Percentiles rank a stretch among this genome's conserved stretches.
phyloP scores from a whole-genome alignment of 2,797 vertebrate genomes.

The Melanotaenia trifasciata region DNA sequence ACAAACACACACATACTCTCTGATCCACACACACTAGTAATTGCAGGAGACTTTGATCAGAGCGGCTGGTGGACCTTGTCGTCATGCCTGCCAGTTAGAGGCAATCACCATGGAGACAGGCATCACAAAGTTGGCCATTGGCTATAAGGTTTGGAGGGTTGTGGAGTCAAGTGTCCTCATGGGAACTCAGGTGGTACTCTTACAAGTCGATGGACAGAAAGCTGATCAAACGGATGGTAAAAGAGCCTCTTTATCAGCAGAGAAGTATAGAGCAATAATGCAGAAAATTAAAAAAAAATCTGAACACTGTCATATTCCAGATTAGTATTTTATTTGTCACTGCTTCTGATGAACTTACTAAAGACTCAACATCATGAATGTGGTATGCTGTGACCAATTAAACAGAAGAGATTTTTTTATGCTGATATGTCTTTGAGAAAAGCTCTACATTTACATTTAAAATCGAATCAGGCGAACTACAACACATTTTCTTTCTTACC shows the following conservation, averaged over 20 bases:
- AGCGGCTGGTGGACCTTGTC: conserved; percentile 73
- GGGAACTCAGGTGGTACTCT: conserved; percentile 54
- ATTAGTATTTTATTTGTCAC: conserved; percentile 22
- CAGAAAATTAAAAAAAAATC: conserved; percentile 42
- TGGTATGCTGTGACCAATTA: not conserved
- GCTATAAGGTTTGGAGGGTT: conserved; percentile 39
- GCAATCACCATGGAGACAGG: conserved; percentile 70
- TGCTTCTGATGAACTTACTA: conserved; percentile 36
- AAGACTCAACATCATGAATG: conserved; percentile 9
- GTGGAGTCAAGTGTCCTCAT: conserved; percentile 37
- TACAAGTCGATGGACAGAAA: conserved; percentile 14
- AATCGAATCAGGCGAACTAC: not conserved
- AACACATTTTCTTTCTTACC: not conserved
- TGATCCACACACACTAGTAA: conserved; percentile 67
- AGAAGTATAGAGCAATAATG: conserved; percentile 11
- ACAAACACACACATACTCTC: conserved; percentile 38
- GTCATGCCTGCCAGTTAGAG: conserved; percentile 74
- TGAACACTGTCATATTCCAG: conserved; percentile 14
- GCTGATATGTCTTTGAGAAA: not conserved
- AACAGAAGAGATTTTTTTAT: not conserved
- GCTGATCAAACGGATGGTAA: conserved; percentile 20
- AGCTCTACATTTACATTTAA: not conserved
- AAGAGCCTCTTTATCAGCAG: conserved; percentile 43
- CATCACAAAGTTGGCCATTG: conserved; percentile 58
- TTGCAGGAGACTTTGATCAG: conserved; percentile 73